Percentiles rank a stretch among this genome's conserved stretches.
Conservation (phyloP, 2,113 vertebrate genomes). For the Solenodon paradoxus region DNA sequence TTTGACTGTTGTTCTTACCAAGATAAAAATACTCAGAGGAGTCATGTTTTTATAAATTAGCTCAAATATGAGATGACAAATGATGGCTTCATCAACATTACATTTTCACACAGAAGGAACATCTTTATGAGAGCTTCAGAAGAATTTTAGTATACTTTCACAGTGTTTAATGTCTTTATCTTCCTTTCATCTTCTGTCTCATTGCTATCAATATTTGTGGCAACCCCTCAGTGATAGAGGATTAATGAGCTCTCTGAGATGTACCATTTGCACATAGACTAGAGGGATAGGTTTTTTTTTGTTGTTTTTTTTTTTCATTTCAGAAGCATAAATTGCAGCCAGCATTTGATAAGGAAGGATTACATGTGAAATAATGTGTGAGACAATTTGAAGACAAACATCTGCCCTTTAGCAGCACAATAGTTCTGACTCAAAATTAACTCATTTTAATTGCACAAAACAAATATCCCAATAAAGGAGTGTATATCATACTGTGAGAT, state of each 20-base stretch:
- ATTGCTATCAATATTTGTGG: background rate
- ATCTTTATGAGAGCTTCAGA: background rate
- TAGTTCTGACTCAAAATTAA: background rate
- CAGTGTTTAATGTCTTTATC: background rate
- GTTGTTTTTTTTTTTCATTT: too few species aligned
- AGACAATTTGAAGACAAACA: background rate
- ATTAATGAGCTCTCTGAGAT: background rate
- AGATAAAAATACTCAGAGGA: conserved; percentile 48
- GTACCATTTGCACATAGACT: background rate
- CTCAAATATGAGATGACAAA: conserved; percentile 22
- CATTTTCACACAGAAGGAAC: background rate
- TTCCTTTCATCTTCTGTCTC: background rate
- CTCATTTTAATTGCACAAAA: background rate
- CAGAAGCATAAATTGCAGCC: background rate
- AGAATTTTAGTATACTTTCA: background rate
- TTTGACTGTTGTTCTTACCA: conserved; percentile 46
- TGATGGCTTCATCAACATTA: background rate
- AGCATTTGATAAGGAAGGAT: background rate
- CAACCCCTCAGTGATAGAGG: background rate
- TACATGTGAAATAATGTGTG: background rate
- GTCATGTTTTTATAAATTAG: conserved; percentile 35
- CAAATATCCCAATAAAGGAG: background rate
- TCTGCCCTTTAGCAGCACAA: background rate
- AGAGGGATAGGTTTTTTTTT: background rate
- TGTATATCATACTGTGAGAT: rapidly evolving